Evolutionary conservation across 2,888 invertebrate genomes (phyloP).

Genomic region (Lymantria monacha): DNA sequence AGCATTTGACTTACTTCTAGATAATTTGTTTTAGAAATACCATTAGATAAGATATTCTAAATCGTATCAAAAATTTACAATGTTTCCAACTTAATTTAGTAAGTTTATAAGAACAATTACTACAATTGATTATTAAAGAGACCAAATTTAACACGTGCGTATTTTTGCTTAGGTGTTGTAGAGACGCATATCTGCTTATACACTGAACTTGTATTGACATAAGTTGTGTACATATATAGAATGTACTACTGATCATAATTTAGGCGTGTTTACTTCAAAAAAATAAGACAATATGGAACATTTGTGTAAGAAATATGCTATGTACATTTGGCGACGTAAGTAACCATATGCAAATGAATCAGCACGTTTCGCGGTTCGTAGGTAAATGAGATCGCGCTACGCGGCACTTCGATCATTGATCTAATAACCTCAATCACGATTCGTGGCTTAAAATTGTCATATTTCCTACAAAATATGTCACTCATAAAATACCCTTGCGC

Average conservation of each 20-base stretch:
- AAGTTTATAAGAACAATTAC: not conserved
- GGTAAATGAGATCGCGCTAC: conserved; percentile 70
- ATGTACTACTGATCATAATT: not conserved
- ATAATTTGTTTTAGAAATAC: not conserved
- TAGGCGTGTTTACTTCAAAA: not conserved
- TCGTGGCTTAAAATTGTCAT: conserved; percentile 43
- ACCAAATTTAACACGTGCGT: not conserved
- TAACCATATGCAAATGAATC: conserved; percentile 78
- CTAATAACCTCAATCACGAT: conserved; percentile 73
- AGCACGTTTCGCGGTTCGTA: conserved; percentile 73
- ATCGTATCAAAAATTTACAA: not conserved
- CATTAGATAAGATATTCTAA: not conserved
- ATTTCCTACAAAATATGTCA: conserved; percentile 42
- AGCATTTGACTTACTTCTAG: not conserved
- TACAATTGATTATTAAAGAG: not conserved
- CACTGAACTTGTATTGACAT: not conserved
- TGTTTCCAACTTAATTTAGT: no score
- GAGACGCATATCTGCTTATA: not conserved
- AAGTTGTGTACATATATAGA: not conserved
- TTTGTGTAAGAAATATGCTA: conserved; percentile 20
- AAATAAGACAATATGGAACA: not conserved
- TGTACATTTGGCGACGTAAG: conserved; percentile 30
- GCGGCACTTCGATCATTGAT: conserved; percentile 75
- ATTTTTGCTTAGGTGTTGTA: not conserved
- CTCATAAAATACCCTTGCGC: conserved; percentile 43